These are phyloP conservation scores for Nomada hirtipes DNA, from an alignment of 2,888 invertebrate genomes.

Conservation along the genomic window DNA sequence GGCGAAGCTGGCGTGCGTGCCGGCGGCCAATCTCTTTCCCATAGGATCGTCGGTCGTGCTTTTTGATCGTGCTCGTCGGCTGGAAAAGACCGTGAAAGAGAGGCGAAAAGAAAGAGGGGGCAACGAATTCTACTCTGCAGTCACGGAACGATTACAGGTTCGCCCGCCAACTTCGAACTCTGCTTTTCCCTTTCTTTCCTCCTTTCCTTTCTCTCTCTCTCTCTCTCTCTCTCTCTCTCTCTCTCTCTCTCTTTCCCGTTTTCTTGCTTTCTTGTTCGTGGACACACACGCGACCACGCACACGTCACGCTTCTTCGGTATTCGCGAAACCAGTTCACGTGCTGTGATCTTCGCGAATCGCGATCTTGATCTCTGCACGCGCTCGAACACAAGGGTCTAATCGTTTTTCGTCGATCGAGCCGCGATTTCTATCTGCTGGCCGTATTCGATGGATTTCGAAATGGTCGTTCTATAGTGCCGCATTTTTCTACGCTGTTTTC, in stretches of 20 bases:
- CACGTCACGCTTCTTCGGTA: constrained; percentile 63
- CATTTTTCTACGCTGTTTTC: too few species aligned
- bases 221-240: constrained; percentile 29
- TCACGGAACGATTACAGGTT: constrained; percentile 72
- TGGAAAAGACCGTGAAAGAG: constrained; percentile 24
- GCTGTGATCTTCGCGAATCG: constrained; percentile 68
- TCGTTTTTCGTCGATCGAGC: constrained; percentile 57
- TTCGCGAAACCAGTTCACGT: constrained; percentile 80
- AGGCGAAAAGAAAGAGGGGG: constrained; percentile 44
- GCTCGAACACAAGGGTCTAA: constrained; percentile 26
- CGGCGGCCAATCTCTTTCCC: constrained; percentile 63
- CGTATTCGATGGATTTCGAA: neutral
- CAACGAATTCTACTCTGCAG: constrained; percentile 64
- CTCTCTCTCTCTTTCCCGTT: constrained; percentile 29
- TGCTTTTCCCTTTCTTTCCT: constrained; percentile 47
- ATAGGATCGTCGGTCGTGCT: constrained; percentile 39
- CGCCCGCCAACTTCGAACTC: constrained; percentile 72
- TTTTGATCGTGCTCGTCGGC: constrained; percentile 26
- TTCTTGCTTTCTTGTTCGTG: constrained; percentile 2
- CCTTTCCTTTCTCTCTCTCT: constrained; percentile 16
- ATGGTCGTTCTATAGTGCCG: too few species aligned
- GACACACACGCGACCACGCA: constrained; percentile 42
- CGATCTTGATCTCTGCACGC: constrained; percentile 75
- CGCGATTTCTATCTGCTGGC: constrained; percentile 36
- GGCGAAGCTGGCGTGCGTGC: constrained; percentile 54